Evolutionary conservation across 92 coral and sea anemone genomes (phyloP).

Genomic region (Paragorgia papillata): DNA sequence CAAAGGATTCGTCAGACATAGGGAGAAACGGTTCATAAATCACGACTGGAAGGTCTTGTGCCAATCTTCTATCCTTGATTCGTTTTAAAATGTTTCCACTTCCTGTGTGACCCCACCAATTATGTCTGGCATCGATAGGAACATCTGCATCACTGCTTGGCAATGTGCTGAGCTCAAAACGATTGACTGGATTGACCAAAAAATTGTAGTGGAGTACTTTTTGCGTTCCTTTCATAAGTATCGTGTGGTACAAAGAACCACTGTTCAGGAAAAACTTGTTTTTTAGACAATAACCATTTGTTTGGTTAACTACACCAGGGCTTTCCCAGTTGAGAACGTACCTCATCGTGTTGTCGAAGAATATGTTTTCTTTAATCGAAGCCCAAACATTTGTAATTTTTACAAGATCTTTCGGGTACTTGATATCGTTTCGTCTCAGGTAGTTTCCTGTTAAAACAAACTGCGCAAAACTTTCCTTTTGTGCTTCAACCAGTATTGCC

Average conservation of each 20-base stretch:
- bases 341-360: slow-evolving; percentile 25
- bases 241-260: slow-evolving; percentile 12
- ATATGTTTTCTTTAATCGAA: slow-evolving; percentile 2
- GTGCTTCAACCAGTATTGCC: not conserved
- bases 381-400: not conserved
- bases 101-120: slow-evolving; percentile 63
- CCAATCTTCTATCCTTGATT: slow-evolving; percentile 48
- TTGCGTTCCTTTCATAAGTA: slow-evolving; percentile 9
- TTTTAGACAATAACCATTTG: not conserved
- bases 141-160: slow-evolving; percentile 4
- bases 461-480: not conserved
- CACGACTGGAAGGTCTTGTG: slow-evolving; percentile 51
- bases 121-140: slow-evolving; percentile 45
- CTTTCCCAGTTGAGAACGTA: not conserved
- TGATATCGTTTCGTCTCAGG: slow-evolving; percentile 21
- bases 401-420: not conserved
- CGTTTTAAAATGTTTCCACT: slow-evolving; percentile 17
- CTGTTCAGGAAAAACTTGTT: slow-evolving; percentile 26
- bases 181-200: slow-evolving; percentile 52
- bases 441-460: slow-evolving; percentile 27
- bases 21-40: slow-evolving; percentile 48
- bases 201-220: slow-evolving; percentile 41
- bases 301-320: not conserved
- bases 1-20: slow-evolving; percentile 15
- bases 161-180: slow-evolving; percentile 42